phyloP scores from a whole-genome alignment of 2,113 vertebrate species.

The Heterotis niloticus region DNA sequence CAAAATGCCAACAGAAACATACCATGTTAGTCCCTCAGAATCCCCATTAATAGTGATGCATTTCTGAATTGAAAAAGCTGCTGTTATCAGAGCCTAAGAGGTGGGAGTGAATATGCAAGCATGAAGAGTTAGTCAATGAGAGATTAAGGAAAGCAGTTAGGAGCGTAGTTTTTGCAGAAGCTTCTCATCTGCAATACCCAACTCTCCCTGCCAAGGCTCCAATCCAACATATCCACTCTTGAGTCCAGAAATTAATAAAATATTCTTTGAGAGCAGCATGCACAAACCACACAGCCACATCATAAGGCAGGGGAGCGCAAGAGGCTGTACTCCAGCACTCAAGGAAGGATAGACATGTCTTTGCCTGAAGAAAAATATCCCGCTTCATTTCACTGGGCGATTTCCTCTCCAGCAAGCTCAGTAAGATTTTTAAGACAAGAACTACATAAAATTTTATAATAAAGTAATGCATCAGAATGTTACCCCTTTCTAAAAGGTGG shows the following conservation, averaged over 20 bases:
- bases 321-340: background rate
- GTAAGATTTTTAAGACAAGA: too few species aligned
- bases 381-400: too few species aligned
- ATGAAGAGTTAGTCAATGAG: background rate
- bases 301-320: background rate
- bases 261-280: too few species aligned
- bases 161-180: too few species aligned
- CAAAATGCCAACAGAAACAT: too few species aligned
- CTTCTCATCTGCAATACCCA: background rate
- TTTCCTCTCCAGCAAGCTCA: too few species aligned
- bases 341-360: background rate
- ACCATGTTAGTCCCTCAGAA: too few species aligned
- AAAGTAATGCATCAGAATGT: too few species aligned
- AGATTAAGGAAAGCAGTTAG: background rate
- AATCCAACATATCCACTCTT: background rate
- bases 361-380: background rate
- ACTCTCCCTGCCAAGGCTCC: too few species aligned
- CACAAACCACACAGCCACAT: background rate
- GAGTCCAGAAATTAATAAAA: background rate
- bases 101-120: background rate
- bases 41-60: background rate
- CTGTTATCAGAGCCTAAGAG: background rate
- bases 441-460: too few species aligned
- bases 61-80: background rate
- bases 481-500: too few species aligned